phyloP scores from a whole-genome alignment of 1,140 invertebrate species.

The Agrypnia vestita region DNA sequence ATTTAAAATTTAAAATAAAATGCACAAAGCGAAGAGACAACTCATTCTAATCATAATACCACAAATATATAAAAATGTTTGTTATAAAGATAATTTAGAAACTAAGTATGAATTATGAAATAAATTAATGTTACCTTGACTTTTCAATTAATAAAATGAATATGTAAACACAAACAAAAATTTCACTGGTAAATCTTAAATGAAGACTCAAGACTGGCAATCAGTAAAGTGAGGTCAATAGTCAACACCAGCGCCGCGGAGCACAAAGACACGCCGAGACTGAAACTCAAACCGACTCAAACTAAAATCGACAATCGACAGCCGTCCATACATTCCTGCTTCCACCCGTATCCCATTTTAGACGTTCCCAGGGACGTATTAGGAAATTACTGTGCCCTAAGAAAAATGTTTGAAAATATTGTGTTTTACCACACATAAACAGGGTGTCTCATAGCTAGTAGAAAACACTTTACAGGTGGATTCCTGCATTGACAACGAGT shows the following conservation, averaged over 20 bases:
- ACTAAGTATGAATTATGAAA: too few relatives aligned
- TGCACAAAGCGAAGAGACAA: too few relatives aligned
- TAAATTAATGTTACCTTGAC: neutral
- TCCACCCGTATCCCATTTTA: constrained; percentile 41
- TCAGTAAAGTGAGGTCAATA: constrained; percentile 32
- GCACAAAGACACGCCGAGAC: neutral
- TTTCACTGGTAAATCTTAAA: constrained; percentile 25
- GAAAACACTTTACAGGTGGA: too few relatives aligned
- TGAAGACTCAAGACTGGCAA: constrained; percentile 7
- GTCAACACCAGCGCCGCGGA: constrained; percentile 23
- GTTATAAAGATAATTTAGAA: too few relatives aligned
- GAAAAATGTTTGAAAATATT: too few relatives aligned
- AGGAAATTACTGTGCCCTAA: neutral
- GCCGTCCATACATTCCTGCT: constrained; percentile 21
- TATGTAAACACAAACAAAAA: constrained; percentile 18
- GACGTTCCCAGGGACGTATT: constrained; percentile 12
- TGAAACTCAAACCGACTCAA: neutral
- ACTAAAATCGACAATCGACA: neutral
- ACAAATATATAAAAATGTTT: too few relatives aligned
- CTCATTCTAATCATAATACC: too few relatives aligned
- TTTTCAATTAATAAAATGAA: neutral
- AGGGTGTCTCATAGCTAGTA: too few relatives aligned
- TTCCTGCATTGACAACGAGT: too few relatives aligned
- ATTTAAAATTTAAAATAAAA: too few relatives aligned
- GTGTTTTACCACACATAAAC: too few relatives aligned